These are phyloP conservation scores for Spheniscus humboldti DNA, from an alignment of 2,797 vertebrate species.

Conservation along the genomic window DNA sequence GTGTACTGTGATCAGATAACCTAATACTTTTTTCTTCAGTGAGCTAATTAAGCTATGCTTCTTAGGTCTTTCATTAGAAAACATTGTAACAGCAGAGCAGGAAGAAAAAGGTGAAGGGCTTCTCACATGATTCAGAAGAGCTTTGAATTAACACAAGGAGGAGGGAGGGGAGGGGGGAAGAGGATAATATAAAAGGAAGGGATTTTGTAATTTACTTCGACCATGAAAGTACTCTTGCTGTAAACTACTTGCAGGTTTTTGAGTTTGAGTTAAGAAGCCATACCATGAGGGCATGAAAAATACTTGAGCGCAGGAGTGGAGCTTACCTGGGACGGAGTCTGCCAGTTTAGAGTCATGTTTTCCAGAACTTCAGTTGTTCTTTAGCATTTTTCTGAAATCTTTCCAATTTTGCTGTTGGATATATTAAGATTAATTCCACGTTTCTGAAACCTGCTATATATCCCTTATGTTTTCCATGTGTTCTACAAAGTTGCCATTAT, in stretches of 20 bases:
- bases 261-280: neutral
- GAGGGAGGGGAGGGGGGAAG: neutral
- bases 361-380: neutral
- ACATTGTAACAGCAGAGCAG: neutral
- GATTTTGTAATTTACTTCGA: neutral
- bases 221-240: neutral
- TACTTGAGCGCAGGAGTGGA: neutral
- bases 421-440: neutral
- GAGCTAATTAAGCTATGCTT: neutral
- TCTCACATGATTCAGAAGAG: neutral
- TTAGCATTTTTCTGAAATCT: neutral
- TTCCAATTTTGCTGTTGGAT: neutral
- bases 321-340: neutral
- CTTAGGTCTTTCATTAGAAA: neutral
- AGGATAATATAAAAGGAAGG: neutral
- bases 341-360: neutral
- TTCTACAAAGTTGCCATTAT: neutral
- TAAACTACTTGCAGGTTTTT: neutral
- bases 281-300: neutral
- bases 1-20: neutral
- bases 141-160: neutral
- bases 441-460: neutral
- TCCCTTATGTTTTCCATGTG: slow-evolving; percentile 11
- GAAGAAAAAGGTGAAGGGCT: neutral
- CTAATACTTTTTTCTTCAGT: neutral